Evolutionary conservation across 35 echinoderm and acorn worm species (phyloP).

Genomic region (Diadema setosum): DNA sequence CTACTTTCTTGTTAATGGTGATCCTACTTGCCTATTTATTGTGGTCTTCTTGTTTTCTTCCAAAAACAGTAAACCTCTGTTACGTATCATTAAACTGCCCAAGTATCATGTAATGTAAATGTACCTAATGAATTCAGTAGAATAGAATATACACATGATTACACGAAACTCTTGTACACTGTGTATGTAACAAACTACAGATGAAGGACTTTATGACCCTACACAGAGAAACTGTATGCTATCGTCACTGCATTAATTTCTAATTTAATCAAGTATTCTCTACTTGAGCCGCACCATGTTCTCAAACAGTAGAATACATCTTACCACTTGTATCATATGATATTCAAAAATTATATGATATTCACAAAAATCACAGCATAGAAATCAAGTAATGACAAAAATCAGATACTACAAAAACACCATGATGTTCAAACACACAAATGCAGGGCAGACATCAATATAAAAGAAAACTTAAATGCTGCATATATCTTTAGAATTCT

Average conservation of each 20-base stretch:
- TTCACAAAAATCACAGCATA: not conserved
- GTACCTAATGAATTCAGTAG: too few species aligned
- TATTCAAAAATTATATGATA: not conserved
- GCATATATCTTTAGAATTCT: not conserved
- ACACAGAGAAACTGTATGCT: too few species aligned
- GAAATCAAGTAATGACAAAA: not conserved
- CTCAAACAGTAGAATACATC: too few species aligned
- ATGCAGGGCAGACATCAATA: not conserved
- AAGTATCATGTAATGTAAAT: too few species aligned
- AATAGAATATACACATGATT: too few species aligned
- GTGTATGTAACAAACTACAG: too few species aligned
- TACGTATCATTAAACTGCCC: not conserved
- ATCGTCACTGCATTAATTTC: too few species aligned
- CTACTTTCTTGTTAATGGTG: not conserved
- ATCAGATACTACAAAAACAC: not conserved
- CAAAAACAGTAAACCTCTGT: not conserved
- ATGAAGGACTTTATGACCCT: too few species aligned
- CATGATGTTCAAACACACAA: not conserved
- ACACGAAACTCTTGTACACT: too few species aligned
- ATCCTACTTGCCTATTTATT: not conserved
- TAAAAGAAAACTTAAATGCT: not conserved
- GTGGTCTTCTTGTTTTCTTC: not conserved
- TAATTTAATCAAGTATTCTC: too few species aligned
- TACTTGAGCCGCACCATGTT: too few species aligned
- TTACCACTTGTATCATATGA: not conserved